Conservation (phyloP, 2,113 vertebrate genomes). For the Irena cyanogastra region DNA sequence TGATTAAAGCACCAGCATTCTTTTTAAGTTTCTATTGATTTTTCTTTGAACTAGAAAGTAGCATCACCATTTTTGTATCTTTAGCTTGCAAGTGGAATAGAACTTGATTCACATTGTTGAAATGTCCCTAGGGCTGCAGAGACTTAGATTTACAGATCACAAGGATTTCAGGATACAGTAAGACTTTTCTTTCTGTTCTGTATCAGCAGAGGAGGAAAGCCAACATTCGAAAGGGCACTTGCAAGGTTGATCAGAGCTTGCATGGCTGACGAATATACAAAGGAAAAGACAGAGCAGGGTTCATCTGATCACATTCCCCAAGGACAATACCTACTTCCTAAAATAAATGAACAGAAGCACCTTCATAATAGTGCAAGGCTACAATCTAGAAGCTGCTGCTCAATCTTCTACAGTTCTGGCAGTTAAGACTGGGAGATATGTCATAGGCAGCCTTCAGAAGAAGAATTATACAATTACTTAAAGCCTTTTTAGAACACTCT, state of each 20-base stretch:
- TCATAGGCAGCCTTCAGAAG: neutral
- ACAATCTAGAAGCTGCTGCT: neutral
- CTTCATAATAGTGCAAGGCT: neutral
- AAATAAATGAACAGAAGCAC: slow-evolving; percentile 1
- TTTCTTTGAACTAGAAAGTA: neutral
- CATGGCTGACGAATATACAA: neutral
- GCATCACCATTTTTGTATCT: neutral
- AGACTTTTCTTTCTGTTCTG: slow-evolving; percentile 2
- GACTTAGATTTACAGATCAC: slow-evolving; percentile 20
- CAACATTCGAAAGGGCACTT: neutral
- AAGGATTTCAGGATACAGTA: neutral
- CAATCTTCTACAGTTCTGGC: neutral
- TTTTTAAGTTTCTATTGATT: neutral
- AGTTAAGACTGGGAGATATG: neutral
- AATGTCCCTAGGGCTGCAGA: neutral
- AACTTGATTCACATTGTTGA: neutral
- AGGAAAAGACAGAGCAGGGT: neutral
- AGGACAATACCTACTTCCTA: neutral
- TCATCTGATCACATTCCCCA: neutral
- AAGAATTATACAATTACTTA: neutral
- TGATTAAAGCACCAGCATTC: neutral
- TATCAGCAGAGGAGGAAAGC: neutral
- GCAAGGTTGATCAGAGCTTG: slow-evolving; percentile 13
- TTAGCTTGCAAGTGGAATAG: neutral
- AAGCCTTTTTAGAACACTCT: neutral